Evolutionary conservation across 2,797 vertebrate genomes (phyloP).

Genomic region (Ptychobarbus kaznakovi): DNA sequence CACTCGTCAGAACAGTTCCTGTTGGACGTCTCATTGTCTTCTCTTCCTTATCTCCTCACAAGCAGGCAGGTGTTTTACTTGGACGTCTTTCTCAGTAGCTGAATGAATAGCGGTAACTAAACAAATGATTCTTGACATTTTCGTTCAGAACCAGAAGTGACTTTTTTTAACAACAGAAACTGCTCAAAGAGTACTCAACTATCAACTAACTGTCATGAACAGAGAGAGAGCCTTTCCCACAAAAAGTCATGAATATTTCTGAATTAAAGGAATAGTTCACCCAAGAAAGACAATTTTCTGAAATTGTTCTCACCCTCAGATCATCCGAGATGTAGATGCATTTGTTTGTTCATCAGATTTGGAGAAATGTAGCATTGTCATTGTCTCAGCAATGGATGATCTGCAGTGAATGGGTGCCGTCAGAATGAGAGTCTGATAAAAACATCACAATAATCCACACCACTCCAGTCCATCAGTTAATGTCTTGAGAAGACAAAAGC

Average conservation of each 20-base stretch:
- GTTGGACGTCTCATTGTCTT: constrained; percentile 61
- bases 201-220: constrained; percentile 34
- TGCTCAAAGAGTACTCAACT: constrained; percentile 39
- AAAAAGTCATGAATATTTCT: neutral
- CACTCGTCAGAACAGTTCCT: constrained; percentile 56
- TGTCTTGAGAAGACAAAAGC: neutral
- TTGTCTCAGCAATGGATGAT: neutral
- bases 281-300: neutral
- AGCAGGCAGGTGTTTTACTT: constrained; percentile 78
- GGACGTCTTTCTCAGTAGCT: constrained; percentile 59
- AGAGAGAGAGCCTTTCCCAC: neutral
- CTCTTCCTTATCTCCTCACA: constrained; percentile 45
- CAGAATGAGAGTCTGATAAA: neutral
- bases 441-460: neutral
- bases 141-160: constrained; percentile 68
- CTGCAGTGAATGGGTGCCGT: neutral
- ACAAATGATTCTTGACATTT: constrained; percentile 48
- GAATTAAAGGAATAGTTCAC: neutral
- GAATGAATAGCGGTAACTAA: constrained; percentile 28
- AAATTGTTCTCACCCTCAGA: neutral
- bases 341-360: neutral
- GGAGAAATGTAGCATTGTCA: neutral
- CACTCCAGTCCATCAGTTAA: neutral
- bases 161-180: constrained; percentile 54
- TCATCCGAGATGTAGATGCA: neutral